phyloP scores from a whole-genome alignment of 2,888 invertebrate genomes.

The Latrodectus hesperus region DNA sequence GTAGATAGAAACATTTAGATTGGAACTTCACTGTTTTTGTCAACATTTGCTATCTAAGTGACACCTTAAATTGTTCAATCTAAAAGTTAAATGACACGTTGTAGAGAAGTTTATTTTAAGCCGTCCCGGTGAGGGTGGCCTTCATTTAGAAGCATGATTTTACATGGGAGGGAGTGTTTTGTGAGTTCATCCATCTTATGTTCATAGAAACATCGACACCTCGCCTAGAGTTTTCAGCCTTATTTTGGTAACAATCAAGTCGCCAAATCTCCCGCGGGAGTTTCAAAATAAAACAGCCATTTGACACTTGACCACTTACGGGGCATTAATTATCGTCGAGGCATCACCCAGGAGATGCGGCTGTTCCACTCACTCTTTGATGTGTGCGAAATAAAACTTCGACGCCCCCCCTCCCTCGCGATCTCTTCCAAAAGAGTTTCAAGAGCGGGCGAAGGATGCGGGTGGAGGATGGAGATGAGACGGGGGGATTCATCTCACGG shows the following conservation, averaged over 20 bases:
- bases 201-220: no score
- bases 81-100: no score
- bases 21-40: no score
- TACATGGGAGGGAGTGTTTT: no score
- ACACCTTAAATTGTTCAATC: not conserved
- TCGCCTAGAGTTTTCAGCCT: not conserved
- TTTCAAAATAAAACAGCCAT: conserved; percentile 54
- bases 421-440: conserved; percentile 27
- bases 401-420: conserved; percentile 8
- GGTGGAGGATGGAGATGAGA: not conserved
- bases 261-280: conserved; percentile 22
- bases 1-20: no score
- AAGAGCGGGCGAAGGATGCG: not conserved
- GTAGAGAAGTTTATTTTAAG: no score
- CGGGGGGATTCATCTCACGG: conserved; percentile 15
- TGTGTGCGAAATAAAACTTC: conserved; percentile 57
- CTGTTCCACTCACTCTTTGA: conserved; percentile 10
- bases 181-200: no score
- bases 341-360: conserved; percentile 16
- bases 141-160: no score
- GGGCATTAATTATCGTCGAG: conserved; percentile 54
- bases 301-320: conserved; percentile 67
- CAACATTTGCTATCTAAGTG: not conserved
- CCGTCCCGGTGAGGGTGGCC: no score
- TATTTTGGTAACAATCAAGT: conserved; percentile 50